Evolutionary conservation across 2,797 vertebrate species (phyloP), one percentile per base, ranked within the genome.

Genomic region (Varecia variegata): DNA sequence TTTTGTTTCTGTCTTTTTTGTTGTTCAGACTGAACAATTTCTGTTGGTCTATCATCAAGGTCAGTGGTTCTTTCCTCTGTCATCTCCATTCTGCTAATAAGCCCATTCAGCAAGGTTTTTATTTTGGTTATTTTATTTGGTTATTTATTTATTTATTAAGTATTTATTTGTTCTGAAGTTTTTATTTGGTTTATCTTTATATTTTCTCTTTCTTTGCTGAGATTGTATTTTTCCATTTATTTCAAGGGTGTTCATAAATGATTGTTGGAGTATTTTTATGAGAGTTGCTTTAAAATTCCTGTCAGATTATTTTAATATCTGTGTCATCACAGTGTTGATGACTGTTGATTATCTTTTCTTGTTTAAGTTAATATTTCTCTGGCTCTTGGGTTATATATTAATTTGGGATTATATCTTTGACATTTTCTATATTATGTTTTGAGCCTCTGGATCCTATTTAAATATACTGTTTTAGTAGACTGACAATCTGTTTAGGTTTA

Each of bases 331-430:
- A 68, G n/a, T 81, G 18, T 84, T 56, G 0, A 18, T 93, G 18
- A 21, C 58, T 81, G 7, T 81, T 54, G 35, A 67, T 80, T 89
- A 43, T 71, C 45, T 92, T 94, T 93, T 93, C 11, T 85, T 85
- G 18, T 80, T 74, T 70, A 82, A 89, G 45, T 93, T 93, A 76
- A 27, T 93, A 86, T 92, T 88, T 95, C 93, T 20, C 74, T 70
- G 40, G 40, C 15, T 70, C 45, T 90, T 86, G 20, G 12, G 74
- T 93, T 91, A 25, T 85, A 23, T 76, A 43, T 12, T 84, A 81
- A 95, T 85, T 93, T 85, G 65, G 27, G 73, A 74, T 87, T 93
- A 4, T 93, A 40, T 80, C 65, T 50, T 93, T 27, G 50, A 60
- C 8, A 79, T 81, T 85, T 92, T 86, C 35, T 73, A 1, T 81